phyloP scores from a whole-genome alignment of 2,797 vertebrate genomes.

The Leptoclinus maculatus region DNA sequence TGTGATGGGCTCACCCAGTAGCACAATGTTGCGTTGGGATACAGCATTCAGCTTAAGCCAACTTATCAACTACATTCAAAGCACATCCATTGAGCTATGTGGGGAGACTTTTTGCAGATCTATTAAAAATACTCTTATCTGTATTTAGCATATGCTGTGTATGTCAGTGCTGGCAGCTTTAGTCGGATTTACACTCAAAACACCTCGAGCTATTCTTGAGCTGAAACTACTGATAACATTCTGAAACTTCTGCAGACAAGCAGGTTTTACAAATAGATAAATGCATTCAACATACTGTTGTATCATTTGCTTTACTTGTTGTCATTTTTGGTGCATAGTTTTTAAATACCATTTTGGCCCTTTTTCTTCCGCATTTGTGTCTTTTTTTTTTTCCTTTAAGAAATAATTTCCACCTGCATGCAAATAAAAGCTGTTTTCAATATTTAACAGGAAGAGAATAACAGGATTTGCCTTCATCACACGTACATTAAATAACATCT shows the following conservation, averaged over 20 bases:
- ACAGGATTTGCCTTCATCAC: conserved; percentile 26
- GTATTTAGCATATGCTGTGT: conserved; percentile 89
- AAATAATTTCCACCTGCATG: conserved; percentile 49
- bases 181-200: conserved; percentile 87
- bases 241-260: conserved; percentile 83
- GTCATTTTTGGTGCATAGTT: conserved; percentile 64
- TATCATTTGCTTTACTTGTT: conserved; percentile 78
- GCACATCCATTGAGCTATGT: conserved; percentile 86
- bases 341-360: conserved; percentile 66
- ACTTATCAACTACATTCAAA: conserved; percentile 90
- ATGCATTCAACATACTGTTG: conserved; percentile 75
- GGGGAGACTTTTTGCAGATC: conserved; percentile 86
- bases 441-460: conserved; percentile 39
- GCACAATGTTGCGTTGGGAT: conserved; percentile 85
- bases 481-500: conserved; percentile 24
- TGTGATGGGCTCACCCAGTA: conserved; percentile 86
- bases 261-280: conserved; percentile 84
- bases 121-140: conserved; percentile 90
- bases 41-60: conserved; percentile 88
- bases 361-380: conserved; percentile 52
- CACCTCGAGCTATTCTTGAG: conserved; percentile 87
- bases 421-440: conserved; percentile 42
- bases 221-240: conserved; percentile 87
- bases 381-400: conserved; percentile 17
- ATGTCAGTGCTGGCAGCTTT: conserved; percentile 86